These are phyloP conservation scores for Gallinago paraguaiae DNA, from an alignment of 2,113 vertebrate genomes.

Conservation along the genomic window DNA sequence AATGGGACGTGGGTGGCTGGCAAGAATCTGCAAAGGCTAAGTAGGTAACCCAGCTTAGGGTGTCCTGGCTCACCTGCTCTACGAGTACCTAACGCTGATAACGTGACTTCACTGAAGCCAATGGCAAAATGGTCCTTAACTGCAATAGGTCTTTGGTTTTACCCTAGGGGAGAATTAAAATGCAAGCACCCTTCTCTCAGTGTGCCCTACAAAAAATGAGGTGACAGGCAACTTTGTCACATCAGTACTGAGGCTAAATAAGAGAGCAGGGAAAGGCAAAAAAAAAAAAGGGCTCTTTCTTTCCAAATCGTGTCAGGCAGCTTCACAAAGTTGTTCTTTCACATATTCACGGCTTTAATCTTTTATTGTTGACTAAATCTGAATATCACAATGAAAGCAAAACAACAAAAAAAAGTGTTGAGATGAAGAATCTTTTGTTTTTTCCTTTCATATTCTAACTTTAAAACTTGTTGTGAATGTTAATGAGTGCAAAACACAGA, in stretches of 20 bases:
- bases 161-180: not conserved
- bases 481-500: slow-evolving; percentile 27
- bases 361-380: slow-evolving; percentile 20
- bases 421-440: not conserved
- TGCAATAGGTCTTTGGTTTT: not conserved
- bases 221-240: not conserved
- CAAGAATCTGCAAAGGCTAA: not conserved
- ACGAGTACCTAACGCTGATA: not conserved
- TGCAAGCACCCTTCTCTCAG: accelerated
- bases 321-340: slow-evolving; percentile 22
- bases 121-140: not conserved
- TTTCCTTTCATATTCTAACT: not conserved
- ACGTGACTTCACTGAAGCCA: not conserved
- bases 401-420: not conserved
- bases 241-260: not conserved
- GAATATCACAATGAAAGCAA: not conserved
- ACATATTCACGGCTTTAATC: not conserved
- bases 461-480: slow-evolving; percentile 7
- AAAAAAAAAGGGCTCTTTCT: not conserved
- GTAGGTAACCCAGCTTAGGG: not conserved
- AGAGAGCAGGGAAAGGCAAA: not conserved
- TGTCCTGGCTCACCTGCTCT: not conserved
- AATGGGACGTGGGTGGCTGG: not conserved
- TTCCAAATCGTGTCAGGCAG: not conserved
- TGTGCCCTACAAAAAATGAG: not conserved